A percentile compares a stretch with the other conserved stretches of the same genome.
These are phyloP conservation scores for Drosophila fuyamai DNA, from an alignment of 1,140 invertebrate genomes.

Conservation along the genomic window DNA sequence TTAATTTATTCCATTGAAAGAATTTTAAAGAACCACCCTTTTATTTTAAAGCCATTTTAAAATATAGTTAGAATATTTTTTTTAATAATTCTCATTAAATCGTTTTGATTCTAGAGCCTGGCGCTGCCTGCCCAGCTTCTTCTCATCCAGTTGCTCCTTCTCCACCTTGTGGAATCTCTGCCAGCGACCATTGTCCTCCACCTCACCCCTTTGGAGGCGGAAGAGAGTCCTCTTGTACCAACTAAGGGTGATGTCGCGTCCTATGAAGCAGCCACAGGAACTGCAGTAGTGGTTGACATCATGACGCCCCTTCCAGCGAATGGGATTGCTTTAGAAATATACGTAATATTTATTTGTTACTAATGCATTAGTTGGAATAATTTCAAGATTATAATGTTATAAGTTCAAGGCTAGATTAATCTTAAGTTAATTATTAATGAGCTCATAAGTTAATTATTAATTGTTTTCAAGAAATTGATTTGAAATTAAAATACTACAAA, in stretches of 20 bases:
- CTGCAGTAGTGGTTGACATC: constrained; percentile 81
- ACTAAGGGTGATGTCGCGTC: constrained; percentile 73
- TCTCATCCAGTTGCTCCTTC: constrained; percentile 72
- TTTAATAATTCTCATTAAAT: constrained; percentile 15
- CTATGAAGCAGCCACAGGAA: constrained; percentile 78
- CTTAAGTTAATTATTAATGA: too few relatives aligned
- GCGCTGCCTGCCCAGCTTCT: constrained; percentile 62
- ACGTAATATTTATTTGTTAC: not conserved
- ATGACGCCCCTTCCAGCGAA: constrained; percentile 67
- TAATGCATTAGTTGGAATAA: too few relatives aligned
- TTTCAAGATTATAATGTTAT: too few relatives aligned
- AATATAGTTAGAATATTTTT: constrained; percentile 10
- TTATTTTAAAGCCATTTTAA: not conserved
- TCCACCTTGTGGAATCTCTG: constrained; percentile 62
- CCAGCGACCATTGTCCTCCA: constrained; percentile 72
- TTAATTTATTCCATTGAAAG: too few relatives aligned
- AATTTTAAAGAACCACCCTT: too few relatives aligned
- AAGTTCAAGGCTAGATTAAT: too few relatives aligned
- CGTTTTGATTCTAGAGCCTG: constrained; percentile 26
- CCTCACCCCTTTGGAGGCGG: constrained; percentile 67
- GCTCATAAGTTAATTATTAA: too few relatives aligned
- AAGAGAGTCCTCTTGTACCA: constrained; percentile 79
- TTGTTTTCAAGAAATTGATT: too few relatives aligned
- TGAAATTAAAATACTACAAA: too few relatives aligned
- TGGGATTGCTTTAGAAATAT: constrained; percentile 56